These are phyloP conservation scores for Bombus fervidus DNA, from an alignment of 1,140 invertebrate species.

Conservation along the genomic window DNA sequence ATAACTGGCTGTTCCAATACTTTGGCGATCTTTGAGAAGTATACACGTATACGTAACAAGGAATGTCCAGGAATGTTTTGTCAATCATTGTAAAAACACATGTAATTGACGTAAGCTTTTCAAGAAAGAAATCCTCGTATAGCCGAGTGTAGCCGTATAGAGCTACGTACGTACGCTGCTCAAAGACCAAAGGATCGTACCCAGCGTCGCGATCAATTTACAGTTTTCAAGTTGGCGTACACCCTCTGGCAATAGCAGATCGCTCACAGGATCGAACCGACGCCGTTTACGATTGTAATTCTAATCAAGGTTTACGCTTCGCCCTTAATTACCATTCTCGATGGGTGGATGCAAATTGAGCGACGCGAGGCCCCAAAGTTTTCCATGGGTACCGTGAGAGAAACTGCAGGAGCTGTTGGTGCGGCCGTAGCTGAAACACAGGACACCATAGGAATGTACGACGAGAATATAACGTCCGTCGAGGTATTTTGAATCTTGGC, in stretches of 20 bases:
- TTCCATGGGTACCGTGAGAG: slow-evolving; percentile 51
- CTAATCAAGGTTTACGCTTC: slow-evolving; percentile 48
- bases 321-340: slow-evolving; percentile 43
- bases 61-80: too few species aligned
- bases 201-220: background rate
- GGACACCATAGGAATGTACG: slow-evolving; percentile 42
- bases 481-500: slow-evolving; percentile 63
- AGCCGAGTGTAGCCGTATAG: too few species aligned
- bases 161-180: background rate
- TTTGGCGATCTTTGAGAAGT: too few species aligned
- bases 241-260: background rate
- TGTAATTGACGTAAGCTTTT: too few species aligned
- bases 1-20: too few species aligned
- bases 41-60: too few species aligned
- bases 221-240: background rate
- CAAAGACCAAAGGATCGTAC: background rate
- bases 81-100: too few species aligned
- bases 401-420: slow-evolving; percentile 22
- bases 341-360: slow-evolving; percentile 34
- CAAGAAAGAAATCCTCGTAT: too few species aligned
- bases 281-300: slow-evolving; percentile 46
- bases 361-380: slow-evolving; percentile 29
- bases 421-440: slow-evolving; percentile 35
- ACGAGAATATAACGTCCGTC: slow-evolving; percentile 52
- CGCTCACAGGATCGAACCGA: background rate